Conservation (phyloP, 2,888 invertebrate species). For the Ametastegia equiseti region DNA sequence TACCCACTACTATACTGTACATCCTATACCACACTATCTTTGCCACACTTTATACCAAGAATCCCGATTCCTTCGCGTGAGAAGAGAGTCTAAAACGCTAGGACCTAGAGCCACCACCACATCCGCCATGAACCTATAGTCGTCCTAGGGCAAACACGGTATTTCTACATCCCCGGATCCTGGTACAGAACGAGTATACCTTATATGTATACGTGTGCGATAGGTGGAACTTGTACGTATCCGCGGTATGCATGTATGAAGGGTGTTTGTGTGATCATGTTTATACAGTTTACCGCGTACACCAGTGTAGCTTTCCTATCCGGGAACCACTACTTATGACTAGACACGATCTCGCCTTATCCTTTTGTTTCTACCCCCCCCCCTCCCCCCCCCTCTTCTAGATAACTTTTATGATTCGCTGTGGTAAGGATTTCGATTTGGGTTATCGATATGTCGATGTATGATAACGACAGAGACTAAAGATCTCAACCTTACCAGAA, state of each 20-base stretch:
- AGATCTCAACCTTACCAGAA: conserved; percentile 31
- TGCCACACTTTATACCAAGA: conserved; percentile 15
- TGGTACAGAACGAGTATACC: conserved; percentile 3
- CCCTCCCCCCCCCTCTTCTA: too few species aligned
- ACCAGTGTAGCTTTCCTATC: conserved; percentile 55
- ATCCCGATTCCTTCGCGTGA: conserved; percentile 25
- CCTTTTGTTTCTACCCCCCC: conserved; percentile 62
- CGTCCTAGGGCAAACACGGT: conserved; percentile 38
- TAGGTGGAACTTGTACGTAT: not conserved
- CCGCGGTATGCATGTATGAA: not conserved
- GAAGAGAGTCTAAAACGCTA: conserved; percentile 14
- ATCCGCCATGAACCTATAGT: conserved; percentile 15
- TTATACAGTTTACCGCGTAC: conserved; percentile 35
- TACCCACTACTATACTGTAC: conserved; percentile 20
- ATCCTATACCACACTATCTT: conserved; percentile 41
- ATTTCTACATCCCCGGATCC: not conserved
- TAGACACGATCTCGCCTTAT: conserved; percentile 66
- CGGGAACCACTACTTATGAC: conserved; percentile 70
- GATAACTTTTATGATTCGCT: conserved; percentile 64
- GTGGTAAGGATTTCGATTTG: conserved; percentile 67
- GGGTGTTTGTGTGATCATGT: conserved; percentile 6
- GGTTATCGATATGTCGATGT: conserved; percentile 59
- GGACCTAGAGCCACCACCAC: conserved; percentile 7
- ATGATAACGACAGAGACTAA: conserved; percentile 42
- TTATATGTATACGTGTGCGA: not conserved